Evolutionary conservation across 2,888 invertebrate genomes (phyloP), one percentile per base, ranked within the genome.

Genomic region (Himalopsyche kuldschensis): DNA sequence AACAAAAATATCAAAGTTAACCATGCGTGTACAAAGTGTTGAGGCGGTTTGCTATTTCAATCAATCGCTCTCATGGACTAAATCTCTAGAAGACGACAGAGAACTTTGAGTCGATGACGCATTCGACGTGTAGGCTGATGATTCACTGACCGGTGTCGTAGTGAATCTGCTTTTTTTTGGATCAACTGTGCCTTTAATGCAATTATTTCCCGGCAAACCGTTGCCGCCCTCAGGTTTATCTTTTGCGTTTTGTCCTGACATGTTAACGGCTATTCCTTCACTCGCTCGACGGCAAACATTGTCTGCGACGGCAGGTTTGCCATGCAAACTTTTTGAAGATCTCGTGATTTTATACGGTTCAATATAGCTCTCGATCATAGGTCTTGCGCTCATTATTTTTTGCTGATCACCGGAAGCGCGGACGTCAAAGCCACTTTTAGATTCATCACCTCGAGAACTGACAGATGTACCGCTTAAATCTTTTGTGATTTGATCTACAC

Each of bases 341-440:
- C 91, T 86, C 17, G 88, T 89, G 84, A 91, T 90, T 86, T 88
- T 88, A 1, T 91, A 91, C 3, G 91, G 91, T 87, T 92, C 92
- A 46, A 92, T 92, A 86, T 89, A 92, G 81, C 89, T 89, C 87
- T 92, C 92, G 3, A 55, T 55, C 55, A 55, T 55, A 55, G 55
- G 55, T 55, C 55, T 55, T 3, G 11, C 6, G 55, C 92, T 1
- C 17, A 27, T 30, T 35, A 32, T n/a, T 75, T 32, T 75, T 5
- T 75, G 35, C 1, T 17, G 1, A 75, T 55, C 55, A 55, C n/a
- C 24, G 10, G 55, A 6, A 55, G 55, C 20, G 8, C 55, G 55
- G 24, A 55, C 6, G 20, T 55, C 55, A 55, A 55, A 55, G 1
- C 20, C 55, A 10, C 6, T 20, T 24, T 55, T 55, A 3, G 20